Percentiles rank a stretch among this genome's conserved stretches.
phyloP scores from a whole-genome alignment of 2,113 vertebrate species.

The Catagonus wagneri region DNA sequence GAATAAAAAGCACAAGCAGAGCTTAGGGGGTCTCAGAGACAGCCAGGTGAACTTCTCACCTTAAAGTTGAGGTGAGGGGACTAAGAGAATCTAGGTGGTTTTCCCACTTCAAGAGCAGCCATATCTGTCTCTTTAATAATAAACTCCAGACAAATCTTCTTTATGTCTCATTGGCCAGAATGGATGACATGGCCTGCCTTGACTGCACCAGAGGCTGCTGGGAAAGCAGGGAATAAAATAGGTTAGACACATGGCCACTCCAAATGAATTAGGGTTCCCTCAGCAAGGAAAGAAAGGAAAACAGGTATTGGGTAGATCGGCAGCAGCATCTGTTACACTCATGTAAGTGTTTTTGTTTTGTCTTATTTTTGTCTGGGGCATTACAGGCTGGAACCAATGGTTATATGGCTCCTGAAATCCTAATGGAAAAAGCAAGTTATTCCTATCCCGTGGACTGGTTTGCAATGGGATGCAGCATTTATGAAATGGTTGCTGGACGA shows the following conservation, averaged over 20 bases:
- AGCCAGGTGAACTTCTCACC: not conserved
- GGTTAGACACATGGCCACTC: not conserved
- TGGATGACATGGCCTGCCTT: not conserved
- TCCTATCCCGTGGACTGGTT: conserved; percentile 95
- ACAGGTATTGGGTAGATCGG: not conserved
- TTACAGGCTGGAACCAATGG: conserved; percentile 93
- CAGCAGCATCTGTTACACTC: not conserved
- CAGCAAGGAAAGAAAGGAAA: not conserved
- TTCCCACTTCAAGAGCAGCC: not conserved
- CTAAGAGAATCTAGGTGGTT: not conserved
- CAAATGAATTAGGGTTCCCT: not conserved
- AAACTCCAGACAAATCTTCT: not conserved
- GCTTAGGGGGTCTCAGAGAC: not conserved
- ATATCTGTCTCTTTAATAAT: not conserved
- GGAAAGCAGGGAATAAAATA: not conserved
- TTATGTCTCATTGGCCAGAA: not conserved
- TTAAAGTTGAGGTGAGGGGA: not conserved
- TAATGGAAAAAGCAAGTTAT: conserved; percentile 91
- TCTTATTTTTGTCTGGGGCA: not conserved
- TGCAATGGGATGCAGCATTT: conserved; percentile 94
- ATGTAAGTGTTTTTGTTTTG: not conserved
- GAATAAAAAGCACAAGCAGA: conserved; percentile 19
- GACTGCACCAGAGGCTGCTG: not conserved
- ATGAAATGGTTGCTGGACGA: conserved; percentile 93
- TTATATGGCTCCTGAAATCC: conserved; percentile 95